Evolutionary conservation across 2,797 vertebrate species (phyloP).

Genomic region (Discoglossus pictus): DNA sequence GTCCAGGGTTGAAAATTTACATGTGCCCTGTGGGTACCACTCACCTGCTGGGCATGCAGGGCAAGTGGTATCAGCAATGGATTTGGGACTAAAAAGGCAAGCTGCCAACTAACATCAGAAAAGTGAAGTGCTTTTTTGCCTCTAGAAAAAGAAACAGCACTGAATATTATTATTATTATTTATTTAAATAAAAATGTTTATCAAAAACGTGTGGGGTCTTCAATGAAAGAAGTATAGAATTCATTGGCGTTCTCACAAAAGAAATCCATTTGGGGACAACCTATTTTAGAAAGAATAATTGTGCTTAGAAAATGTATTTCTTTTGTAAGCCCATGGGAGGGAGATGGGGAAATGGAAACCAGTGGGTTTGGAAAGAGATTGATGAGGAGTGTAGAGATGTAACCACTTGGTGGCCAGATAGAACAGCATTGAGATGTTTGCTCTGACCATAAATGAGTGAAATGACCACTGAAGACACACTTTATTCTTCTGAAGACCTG

Average conservation of each 20-base stretch:
- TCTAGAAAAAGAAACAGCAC: conserved; percentile 53
- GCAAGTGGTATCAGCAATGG: conserved; percentile 64
- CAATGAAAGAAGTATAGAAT: conserved; percentile 34
- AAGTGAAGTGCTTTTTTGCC: conserved; percentile 54
- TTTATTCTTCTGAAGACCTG: no score
- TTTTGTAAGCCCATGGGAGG: conserved; percentile 37
- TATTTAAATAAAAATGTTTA: conserved; percentile 60
- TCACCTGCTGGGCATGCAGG: conserved; percentile 59
- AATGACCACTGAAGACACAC: no score
- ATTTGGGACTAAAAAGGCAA: conserved; percentile 56
- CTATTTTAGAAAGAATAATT: conserved; percentile 54
- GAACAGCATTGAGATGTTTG: background rate
- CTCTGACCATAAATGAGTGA: no score
- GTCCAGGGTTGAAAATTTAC: conserved; percentile 67
- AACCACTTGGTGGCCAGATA: background rate
- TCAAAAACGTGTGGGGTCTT: conserved; percentile 58
- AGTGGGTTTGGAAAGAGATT: background rate
- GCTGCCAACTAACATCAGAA: conserved; percentile 58
- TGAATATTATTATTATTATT: conserved; percentile 33
- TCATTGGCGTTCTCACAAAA: conserved; percentile 48
- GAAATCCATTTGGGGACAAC: conserved; percentile 50
- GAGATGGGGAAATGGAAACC: background rate
- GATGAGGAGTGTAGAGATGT: background rate
- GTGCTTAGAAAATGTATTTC: conserved; percentile 58
- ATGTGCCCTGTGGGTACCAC: conserved; percentile 63